phyloP scores from a whole-genome alignment of 2,888 invertebrate genomes.

The Thalpophila matura region DNA sequence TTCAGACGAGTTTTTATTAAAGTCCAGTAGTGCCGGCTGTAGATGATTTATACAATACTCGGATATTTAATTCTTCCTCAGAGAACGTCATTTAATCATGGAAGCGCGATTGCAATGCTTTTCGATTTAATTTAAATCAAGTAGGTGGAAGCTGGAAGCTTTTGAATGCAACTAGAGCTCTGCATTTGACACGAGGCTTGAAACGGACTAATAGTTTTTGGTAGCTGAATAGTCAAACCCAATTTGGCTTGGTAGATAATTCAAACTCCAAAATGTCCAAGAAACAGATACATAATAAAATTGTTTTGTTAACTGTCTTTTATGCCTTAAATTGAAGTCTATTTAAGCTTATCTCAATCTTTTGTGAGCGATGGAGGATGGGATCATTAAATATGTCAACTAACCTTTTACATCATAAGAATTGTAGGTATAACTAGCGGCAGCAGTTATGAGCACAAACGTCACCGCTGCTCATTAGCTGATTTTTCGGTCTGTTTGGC shows the following conservation, averaged over 20 bases:
- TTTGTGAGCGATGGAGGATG: too few species aligned
- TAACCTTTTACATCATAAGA: too few species aligned
- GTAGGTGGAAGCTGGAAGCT: background rate
- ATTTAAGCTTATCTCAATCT: too few species aligned
- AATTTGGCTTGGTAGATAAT: background rate
- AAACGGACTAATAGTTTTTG: slow-evolving; percentile 7
- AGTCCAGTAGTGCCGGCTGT: background rate
- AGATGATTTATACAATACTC: slow-evolving; percentile 4
- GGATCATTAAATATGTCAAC: too few species aligned
- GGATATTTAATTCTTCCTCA: slow-evolving; percentile 9
- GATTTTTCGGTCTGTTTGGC: too few species aligned
- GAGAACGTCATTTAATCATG: slow-evolving; percentile 16
- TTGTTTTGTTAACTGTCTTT: background rate
- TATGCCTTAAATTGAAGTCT: background rate
- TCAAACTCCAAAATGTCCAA: background rate
- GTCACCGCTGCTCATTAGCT: too few species aligned
- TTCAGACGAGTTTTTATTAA: slow-evolving; percentile 10
- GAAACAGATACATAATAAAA: background rate
- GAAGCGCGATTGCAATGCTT: slow-evolving; percentile 1
- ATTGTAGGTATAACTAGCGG: too few species aligned
- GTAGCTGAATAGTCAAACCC: slow-evolving; percentile 2
- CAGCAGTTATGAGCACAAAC: too few species aligned
- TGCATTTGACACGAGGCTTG: slow-evolving; percentile 5
- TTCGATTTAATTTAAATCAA: slow-evolving; percentile 38
- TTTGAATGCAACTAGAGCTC: slow-evolving; percentile 14